These are phyloP conservation scores for Lasioglossum morio DNA, from an alignment of 2,888 invertebrate species.

Conservation along the genomic window DNA sequence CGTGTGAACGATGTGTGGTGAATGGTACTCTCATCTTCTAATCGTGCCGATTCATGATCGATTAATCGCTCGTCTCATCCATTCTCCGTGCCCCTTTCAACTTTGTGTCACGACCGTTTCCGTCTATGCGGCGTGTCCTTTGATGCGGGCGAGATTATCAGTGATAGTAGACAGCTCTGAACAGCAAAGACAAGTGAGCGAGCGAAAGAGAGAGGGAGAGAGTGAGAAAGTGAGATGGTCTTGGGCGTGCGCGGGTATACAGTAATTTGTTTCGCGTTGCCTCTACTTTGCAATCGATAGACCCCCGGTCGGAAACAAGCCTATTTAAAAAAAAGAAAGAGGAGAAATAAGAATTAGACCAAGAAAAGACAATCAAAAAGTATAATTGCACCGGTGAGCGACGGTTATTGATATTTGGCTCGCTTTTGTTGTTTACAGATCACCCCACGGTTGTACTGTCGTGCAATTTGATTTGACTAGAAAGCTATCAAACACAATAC, in stretches of 20 bases:
- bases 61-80: conserved; percentile 30
- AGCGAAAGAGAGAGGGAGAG: neutral
- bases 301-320: neutral
- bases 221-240: neutral
- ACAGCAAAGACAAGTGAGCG: conserved; percentile 3
- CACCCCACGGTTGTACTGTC: conserved; percentile 83
- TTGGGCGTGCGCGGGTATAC: neutral
- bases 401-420: conserved; percentile 77
- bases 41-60: conserved; percentile 29
- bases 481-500: conserved; percentile 84
- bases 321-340: neutral
- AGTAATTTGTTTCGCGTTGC: neutral
- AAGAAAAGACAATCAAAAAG: conserved; percentile 26
- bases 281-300: neutral
- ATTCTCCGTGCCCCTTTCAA: conserved; percentile 27
- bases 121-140: neutral
- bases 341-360: neutral
- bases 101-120: conserved; percentile 8
- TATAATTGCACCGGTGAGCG: conserved; percentile 47
- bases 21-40: conserved; percentile 49
- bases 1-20: conserved; percentile 61
- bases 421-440: conserved; percentile 84
- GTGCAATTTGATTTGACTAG: conserved; percentile 84
- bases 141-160: conserved; percentile 21
- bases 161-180: neutral